Conservation (phyloP, 2,113 vertebrate genomes). For the Thalassoma bifasciatum region DNA sequence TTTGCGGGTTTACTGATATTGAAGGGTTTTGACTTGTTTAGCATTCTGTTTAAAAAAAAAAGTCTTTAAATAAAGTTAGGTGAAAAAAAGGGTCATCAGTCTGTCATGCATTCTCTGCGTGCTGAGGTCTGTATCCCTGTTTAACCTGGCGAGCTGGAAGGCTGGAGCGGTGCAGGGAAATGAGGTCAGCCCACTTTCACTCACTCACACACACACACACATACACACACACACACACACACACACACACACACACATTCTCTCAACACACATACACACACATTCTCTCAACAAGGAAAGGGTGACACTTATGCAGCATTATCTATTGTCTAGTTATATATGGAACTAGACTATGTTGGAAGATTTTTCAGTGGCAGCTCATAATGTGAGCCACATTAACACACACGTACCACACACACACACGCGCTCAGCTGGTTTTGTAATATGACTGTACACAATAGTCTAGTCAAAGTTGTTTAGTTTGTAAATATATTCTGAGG, state of each 20-base stretch:
- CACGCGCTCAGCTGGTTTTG: slow-evolving; percentile 1
- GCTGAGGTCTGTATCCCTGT: not conserved
- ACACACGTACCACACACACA: slow-evolving; percentile 14
- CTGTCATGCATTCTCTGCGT: not conserved
- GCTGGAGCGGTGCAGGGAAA: not conserved
- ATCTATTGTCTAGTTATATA: not conserved
- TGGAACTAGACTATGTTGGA: not conserved
- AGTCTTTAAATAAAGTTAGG: not conserved
- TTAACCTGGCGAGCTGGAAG: not conserved
- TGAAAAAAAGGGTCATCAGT: not conserved
- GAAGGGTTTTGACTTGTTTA: not conserved
- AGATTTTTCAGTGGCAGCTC: not conserved
- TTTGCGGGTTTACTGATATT: not conserved
- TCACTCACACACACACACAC: not conserved
- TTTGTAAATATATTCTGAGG: too few relatives aligned
- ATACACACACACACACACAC: not conserved
- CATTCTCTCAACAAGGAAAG: not conserved
- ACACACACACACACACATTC: not conserved
- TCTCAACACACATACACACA: not conserved
- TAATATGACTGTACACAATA: too few relatives aligned
- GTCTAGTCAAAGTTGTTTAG: too few relatives aligned
- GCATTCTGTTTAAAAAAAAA: not conserved
- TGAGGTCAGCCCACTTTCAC: not conserved
- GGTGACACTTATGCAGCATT: not conserved
- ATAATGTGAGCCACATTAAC: not conserved